Evolutionary conservation across 2,113 vertebrate genomes (phyloP).

Genomic region (Mustela lutreola): DNA sequence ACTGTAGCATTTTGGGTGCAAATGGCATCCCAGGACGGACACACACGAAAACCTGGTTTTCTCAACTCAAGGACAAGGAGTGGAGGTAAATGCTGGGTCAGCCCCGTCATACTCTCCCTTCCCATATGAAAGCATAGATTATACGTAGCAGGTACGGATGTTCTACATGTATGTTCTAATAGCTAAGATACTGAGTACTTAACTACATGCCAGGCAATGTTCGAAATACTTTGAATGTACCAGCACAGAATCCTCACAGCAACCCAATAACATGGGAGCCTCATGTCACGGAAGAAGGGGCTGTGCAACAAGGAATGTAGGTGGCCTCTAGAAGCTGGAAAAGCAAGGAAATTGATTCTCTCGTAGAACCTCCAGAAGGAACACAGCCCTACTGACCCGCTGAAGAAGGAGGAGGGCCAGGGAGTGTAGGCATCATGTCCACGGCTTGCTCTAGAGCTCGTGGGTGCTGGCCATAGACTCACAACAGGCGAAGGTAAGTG

Average conservation of each 20-base stretch:
- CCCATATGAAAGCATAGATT: not conserved
- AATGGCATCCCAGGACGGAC: not conserved
- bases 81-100: not conserved
- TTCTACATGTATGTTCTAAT: not conserved
- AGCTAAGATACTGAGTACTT: not conserved
- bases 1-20: not conserved
- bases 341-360: no score
- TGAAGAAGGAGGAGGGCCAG: not conserved
- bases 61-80: not conserved
- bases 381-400: no score
- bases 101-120: not conserved
- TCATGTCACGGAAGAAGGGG: not conserved
- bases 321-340: no score
- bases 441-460: not conserved
- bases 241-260: not conserved
- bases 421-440: not conserved
- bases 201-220: not conserved
- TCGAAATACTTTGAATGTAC: not conserved
- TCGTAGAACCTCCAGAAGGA: no score
- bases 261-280: not conserved
- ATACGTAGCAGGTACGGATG: not conserved
- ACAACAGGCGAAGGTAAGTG: not conserved
- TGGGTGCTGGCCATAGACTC: not conserved
- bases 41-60: not conserved
- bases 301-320: no score